Evolutionary conservation across 2,888 invertebrate genomes (phyloP), one percentile per base, ranked within the genome.

Genomic region (Melitaea athalia): DNA sequence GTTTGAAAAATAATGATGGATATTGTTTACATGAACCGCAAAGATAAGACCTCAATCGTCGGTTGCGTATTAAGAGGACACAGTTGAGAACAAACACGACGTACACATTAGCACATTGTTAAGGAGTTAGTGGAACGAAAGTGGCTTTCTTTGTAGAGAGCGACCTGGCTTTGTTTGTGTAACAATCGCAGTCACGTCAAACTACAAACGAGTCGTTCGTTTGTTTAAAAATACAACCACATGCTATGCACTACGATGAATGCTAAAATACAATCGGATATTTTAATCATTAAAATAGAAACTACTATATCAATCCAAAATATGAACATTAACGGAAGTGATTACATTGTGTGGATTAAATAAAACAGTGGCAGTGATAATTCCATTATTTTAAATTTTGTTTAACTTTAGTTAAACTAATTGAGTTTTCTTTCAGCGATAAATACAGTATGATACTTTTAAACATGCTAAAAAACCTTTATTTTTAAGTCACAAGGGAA

Each of bases 91-190:
- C 60, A 69, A 62, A 38, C 66, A 66, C 63, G 50, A 49, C 52
- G 66, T 47, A 59, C 52, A 63, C 60, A 64, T 64, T 66, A 63
- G 42, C 38, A 59, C 57, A 57, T 55, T 60, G 67, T 73, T 65
- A 69, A 63, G 67, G 52, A 72, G 70, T 71, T 62, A 74, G 74
- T 73, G 70, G 74, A 73, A 75, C 69, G 77, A 76, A 77, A 76
- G 77, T 73, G 50, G 70, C 78, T 77, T 79, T 79, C 76, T 76
- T 68, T 71, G 71, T 74, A 72, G 77, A 76, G 73, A 76, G 75
- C 71, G 75, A 55, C 68, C 64, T 65, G 67, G 71, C 68, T 70
- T 76, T 74, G 77, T 77, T 77, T 70, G 70, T 67, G 49, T 64
- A 74, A 80, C 77, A 76, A 78, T 78, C 64, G 68, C 74, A 71